Evolutionary conservation across 2,113 vertebrate genomes (phyloP), one percentile per base, ranked within the genome.

Genomic region (Pungitius pungitius): DNA sequence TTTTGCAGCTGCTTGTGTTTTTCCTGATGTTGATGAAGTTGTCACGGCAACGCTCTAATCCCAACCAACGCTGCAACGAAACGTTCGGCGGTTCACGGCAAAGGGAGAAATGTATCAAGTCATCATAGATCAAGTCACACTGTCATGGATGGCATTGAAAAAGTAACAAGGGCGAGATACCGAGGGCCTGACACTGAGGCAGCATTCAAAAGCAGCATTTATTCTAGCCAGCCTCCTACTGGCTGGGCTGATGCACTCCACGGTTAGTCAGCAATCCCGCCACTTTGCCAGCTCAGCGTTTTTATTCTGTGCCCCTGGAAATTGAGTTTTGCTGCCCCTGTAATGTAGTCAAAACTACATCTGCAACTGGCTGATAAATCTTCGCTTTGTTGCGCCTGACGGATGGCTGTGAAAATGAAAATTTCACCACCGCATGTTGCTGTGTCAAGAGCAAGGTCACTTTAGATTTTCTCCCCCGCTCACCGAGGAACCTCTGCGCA

Each of bases 351-450:
- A 85, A 83, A 90, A 86, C 78, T 85, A 88, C 88, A 86, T 90
- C 88, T 92, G 88, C 87, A 81, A 87, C 80, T 78, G 78, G 85
- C 88, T 90, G 90, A 92, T 91, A 90, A 87, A 91, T 91, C 88
- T 85, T 78, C 45, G 59, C 83, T 81, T 88, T 83, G 88, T 88
- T 82, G 84, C 59, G 30, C 77, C 81, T 87, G 85, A 88, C 73
- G 59, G 87, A 88, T 83, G 71, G 81, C 75, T 78, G 77, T 74
- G 80, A 82, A 82, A 88, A 91, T 89, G 78, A 80, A 84, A 82
- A 85, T 79, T 6, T 83, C 62, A 72, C 84, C 59, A 12, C 49
- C 27, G 80, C 64, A 52, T 67, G 75, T 75, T 89, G 83, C 88
- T 77, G 76, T 85, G 84, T 89, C 81, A 73, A 80, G 74, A 73